Evolutionary conservation across 2,888 invertebrate species (phyloP).

Genomic region (Pristionchus arcanus): DNA sequence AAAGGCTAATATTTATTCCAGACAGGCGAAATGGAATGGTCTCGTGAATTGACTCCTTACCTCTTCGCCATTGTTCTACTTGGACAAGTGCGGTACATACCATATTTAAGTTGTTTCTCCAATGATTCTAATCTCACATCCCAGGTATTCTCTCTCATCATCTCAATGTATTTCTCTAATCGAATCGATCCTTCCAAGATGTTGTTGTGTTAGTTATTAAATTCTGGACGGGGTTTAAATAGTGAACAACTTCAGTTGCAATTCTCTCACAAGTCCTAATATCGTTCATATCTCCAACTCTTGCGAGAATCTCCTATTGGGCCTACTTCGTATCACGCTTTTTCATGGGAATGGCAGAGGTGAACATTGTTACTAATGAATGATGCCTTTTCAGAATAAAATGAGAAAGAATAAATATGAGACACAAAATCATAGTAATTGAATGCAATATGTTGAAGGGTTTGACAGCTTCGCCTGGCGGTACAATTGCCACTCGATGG

Average conservation of each 20-base stretch:
- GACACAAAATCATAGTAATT: too few species aligned
- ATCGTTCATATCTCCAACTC: conserved; percentile 43
- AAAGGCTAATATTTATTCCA: neutral
- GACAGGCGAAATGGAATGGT: conserved; percentile 37
- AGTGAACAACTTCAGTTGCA: neutral
- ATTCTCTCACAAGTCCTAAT: conserved; percentile 47
- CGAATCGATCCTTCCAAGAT: conserved; percentile 24
- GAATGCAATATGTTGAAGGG: conserved; percentile 21
- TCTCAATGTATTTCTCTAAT: conserved; percentile 51
- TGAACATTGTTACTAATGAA: too few species aligned
- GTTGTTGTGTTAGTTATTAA: conserved; percentile 34
- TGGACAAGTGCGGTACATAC: conserved; percentile 30
- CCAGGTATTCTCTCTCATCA: conserved; percentile 37
- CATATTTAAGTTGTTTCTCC: neutral
- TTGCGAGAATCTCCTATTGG: conserved; percentile 53
- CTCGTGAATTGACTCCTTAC: conserved; percentile 30
- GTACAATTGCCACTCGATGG: conserved; percentile 48
- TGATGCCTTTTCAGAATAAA: too few species aligned
- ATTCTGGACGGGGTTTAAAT: too few species aligned
- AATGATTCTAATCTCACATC: neutral
- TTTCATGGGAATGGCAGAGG: conserved; percentile 44
- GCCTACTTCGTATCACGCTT: conserved; percentile 44
- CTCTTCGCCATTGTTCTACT: conserved; percentile 47
- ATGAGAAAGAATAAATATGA: too few species aligned
- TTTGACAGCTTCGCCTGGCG: neutral